Evolutionary conservation across 2,797 vertebrate genomes (phyloP).

Genomic region (Euthynnus affinis): DNA sequence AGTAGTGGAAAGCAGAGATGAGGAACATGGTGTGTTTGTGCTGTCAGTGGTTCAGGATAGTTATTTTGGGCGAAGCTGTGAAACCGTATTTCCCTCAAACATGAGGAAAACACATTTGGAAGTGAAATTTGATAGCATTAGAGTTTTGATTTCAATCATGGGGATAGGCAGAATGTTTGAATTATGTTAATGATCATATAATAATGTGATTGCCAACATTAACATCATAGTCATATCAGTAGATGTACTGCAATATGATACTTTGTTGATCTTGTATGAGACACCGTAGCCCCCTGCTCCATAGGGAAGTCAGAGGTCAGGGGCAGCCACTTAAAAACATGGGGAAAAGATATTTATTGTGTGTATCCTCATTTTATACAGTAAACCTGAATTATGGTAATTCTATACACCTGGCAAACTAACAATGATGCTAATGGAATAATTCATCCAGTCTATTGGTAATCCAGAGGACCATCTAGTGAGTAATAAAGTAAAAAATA

Average conservation of each 20-base stretch:
- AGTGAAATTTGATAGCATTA: slow-evolving; percentile 43
- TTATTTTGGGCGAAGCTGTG: slow-evolving; percentile 61
- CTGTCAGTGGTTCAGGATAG: slow-evolving; percentile 45
- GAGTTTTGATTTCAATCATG: slow-evolving; percentile 45
- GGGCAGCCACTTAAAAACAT: slow-evolving; percentile 19
- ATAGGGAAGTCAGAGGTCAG: slow-evolving; percentile 22
- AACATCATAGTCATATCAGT: slow-evolving; percentile 57
- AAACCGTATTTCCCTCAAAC: slow-evolving; percentile 69
- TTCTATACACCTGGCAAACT: neutral
- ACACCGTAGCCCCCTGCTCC: slow-evolving; percentile 13
- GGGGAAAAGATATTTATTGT: neutral
- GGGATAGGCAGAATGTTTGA: slow-evolving; percentile 44
- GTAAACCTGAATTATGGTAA: neutral
- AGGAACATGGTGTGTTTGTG: slow-evolving; percentile 33
- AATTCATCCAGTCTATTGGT: neutral
- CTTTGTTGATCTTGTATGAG: slow-evolving; percentile 33
- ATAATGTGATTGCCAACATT: slow-evolving; percentile 42
- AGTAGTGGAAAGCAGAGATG: slow-evolving; percentile 55
- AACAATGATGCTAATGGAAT: neutral
- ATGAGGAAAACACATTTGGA: slow-evolving; percentile 63
- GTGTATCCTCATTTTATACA: neutral
- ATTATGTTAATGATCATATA: slow-evolving; percentile 59
- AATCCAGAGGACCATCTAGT: neutral
- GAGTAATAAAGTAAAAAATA: neutral
- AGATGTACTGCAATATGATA: slow-evolving; percentile 47